phyloP scores from a whole-genome alignment of 2,888 invertebrate genomes.

The Dryobotodes eremita region DNA sequence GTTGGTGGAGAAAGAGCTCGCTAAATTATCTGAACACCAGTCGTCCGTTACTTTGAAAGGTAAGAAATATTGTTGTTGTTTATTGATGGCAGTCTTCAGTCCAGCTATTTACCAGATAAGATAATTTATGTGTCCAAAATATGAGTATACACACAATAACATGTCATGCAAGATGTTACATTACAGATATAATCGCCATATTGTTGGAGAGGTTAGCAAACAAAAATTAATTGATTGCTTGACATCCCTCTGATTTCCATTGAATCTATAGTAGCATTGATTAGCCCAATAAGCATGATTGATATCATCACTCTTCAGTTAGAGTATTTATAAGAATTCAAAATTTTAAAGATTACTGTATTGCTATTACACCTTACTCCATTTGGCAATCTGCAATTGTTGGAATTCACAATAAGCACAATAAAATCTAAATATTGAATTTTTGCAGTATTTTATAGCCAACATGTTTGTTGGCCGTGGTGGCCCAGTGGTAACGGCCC shows the following conservation, averaged over 20 bases:
- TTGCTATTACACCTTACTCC: too few relatives aligned
- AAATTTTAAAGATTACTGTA: too few relatives aligned
- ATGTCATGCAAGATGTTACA: too few relatives aligned
- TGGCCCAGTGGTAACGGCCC: too few relatives aligned
- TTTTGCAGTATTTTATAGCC: not conserved
- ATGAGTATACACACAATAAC: too few relatives aligned
- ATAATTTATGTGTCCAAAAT: too few relatives aligned
- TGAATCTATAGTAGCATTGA: not conserved
- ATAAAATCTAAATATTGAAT: not conserved
- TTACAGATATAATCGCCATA: too few relatives aligned
- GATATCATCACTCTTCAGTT: not conserved
- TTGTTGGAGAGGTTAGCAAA: not conserved
- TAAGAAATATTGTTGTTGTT: slow-evolving; percentile 49
- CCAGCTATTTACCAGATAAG: not conserved
- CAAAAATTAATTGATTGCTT: not conserved
- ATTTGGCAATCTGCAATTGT: not conserved
- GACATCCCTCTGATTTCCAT: not conserved
- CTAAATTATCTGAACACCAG: slow-evolving; percentile 80
- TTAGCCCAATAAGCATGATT: not conserved
- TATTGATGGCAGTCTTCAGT: not conserved
- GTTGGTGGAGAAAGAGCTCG: slow-evolving; percentile 88
- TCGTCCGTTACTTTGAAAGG: slow-evolving; percentile 86
- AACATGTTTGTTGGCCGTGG: not conserved
- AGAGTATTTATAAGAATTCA: not conserved
- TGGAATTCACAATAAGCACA: not conserved